A percentile compares a stretch with the other conserved stretches of the same genome.
phyloP scores from a whole-genome alignment of 2,113 vertebrate genomes.

The Rhagologus leucostigma region DNA sequence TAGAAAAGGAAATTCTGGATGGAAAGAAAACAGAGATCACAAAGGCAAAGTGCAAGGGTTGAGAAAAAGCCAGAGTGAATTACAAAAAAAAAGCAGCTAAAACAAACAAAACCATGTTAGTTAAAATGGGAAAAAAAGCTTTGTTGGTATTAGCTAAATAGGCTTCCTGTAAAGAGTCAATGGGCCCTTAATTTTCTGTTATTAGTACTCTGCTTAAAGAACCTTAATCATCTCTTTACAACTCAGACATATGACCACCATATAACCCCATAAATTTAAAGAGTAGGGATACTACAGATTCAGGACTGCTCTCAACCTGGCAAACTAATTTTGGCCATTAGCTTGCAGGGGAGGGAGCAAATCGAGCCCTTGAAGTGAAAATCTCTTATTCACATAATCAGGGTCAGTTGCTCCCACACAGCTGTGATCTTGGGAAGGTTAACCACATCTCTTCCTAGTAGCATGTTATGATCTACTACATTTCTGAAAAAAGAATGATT shows the following conservation, averaged over 20 bases:
- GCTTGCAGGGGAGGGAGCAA: neutral
- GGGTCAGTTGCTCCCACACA: neutral
- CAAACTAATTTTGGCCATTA: neutral
- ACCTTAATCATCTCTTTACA: neutral
- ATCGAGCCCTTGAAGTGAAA: neutral
- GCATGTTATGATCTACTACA: neutral
- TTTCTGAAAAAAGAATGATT: neutral
- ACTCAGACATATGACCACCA: neutral
- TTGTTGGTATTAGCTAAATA: constrained; percentile 1
- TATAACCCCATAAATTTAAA: neutral
- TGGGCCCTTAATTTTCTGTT: neutral
- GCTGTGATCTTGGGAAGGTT: neutral
- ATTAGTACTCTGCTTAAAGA: neutral
- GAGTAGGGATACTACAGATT: neutral
- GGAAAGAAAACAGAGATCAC: constrained; percentile 24
- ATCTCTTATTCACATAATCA: neutral
- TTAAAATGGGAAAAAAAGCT: neutral
- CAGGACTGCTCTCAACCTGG: neutral
- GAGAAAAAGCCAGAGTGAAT: neutral
- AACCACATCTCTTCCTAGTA: neutral
- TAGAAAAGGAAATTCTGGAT: constrained; percentile 20
- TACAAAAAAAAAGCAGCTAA: neutral
- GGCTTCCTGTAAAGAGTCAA: neutral
- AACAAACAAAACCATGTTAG: neutral
- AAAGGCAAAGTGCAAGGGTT: neutral